Evolutionary conservation across 2,888 invertebrate species (phyloP).

Genomic region (Megalurothrips usitatus): DNA sequence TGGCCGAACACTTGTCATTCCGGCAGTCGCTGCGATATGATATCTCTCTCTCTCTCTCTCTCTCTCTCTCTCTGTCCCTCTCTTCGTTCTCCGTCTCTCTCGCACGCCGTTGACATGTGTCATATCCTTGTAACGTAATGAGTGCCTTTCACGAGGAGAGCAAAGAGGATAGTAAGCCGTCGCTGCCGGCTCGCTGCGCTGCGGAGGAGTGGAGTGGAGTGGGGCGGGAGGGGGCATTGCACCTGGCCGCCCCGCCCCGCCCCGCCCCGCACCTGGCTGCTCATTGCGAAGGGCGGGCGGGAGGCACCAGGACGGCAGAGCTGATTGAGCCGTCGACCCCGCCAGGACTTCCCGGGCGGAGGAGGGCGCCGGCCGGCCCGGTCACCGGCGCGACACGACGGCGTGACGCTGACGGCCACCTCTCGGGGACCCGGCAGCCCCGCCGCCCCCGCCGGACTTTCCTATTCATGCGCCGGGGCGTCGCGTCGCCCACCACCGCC

Average conservation of each 20-base stretch:
- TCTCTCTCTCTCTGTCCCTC: too few relatives aligned
- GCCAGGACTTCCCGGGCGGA: background rate
- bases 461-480: too few relatives aligned
- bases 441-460: too few relatives aligned
- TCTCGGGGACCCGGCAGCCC: too few relatives aligned
- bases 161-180: background rate
- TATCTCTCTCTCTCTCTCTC: background rate
- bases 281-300: too few relatives aligned
- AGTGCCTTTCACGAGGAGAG: background rate
- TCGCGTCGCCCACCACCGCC: too few relatives aligned
- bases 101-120: background rate
- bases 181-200: background rate
- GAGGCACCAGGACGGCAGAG: too few relatives aligned
- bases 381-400: background rate
- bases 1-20: background rate
- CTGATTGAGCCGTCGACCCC: too few relatives aligned
- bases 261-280: background rate
- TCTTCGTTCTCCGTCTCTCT: background rate
- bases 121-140: conserved; percentile 14
- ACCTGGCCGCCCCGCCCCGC: background rate
- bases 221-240: background rate
- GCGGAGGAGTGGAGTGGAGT: background rate
- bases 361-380: background rate
- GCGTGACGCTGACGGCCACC: too few relatives aligned
- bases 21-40: background rate